Conservation (phyloP, 2,113 vertebrate genomes). For the Patagioenas fasciata region DNA sequence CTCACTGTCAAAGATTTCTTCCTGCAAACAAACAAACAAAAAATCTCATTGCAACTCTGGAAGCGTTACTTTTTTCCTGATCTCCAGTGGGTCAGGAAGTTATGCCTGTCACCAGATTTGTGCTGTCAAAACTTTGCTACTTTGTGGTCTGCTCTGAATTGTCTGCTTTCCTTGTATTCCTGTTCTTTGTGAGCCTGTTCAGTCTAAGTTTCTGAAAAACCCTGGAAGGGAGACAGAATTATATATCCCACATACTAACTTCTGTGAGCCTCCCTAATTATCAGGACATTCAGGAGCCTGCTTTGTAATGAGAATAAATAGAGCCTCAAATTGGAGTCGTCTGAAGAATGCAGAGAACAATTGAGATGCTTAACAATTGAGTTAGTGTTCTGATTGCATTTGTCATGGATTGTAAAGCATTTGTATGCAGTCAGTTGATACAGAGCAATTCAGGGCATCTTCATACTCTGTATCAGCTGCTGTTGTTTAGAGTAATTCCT, state of each 20-base stretch:
- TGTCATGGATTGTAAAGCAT: neutral
- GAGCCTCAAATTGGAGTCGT: neutral
- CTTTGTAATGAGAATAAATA: neutral
- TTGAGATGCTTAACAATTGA: neutral
- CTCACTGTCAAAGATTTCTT: rapidly evolving
- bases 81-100: neutral
- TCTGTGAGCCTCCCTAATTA: neutral
- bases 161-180: neutral
- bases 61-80: neutral
- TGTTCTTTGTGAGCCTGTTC: neutral
- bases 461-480: neutral
- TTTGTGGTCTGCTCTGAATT: rapidly evolving
- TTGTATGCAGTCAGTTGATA: neutral
- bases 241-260: neutral
- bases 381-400: neutral
- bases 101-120: neutral
- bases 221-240: neutral
- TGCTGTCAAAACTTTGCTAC: neutral
- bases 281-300: neutral
- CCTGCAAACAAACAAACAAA: neutral
- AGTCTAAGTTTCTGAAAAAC: neutral
- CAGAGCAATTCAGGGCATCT: neutral
- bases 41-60: neutral
- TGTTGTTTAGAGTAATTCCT: neutral
- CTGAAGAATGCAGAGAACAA: neutral